phyloP scores from a whole-genome alignment of 2,113 vertebrate genomes.

The Carassius carassius region DNA sequence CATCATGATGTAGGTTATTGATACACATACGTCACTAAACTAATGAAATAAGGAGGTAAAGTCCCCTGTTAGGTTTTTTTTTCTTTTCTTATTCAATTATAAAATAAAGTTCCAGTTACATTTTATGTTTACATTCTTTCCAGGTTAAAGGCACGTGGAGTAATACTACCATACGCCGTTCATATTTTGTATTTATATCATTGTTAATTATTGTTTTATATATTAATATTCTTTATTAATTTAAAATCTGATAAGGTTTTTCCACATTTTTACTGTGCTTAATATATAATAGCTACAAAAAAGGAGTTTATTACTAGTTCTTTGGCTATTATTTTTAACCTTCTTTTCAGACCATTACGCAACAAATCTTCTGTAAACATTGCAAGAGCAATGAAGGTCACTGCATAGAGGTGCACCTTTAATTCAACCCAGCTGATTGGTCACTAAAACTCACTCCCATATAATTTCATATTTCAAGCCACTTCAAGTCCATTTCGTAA shows the following conservation, averaged over 20 bases:
- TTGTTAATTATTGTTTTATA: no score
- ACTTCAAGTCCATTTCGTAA: background rate
- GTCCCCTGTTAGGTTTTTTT: background rate
- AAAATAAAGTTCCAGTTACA: background rate
- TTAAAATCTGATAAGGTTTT: background rate
- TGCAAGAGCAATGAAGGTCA: background rate
- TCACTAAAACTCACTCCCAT: conserved; percentile 2
- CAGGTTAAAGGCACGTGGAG: background rate
- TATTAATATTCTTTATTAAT: no score
- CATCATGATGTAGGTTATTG: conserved; percentile 7
- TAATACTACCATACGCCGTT: background rate
- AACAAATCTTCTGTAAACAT: conserved; percentile 7
- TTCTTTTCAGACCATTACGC: no score
- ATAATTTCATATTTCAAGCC: background rate
- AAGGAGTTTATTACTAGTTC: background rate
- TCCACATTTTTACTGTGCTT: background rate
- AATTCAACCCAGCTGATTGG: conserved; percentile 12
- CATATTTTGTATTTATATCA: no score
- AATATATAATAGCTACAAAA: background rate
- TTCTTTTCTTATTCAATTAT: background rate
- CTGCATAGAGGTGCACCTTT: background rate
- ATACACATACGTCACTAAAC: conserved; percentile 1
- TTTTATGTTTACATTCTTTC: conserved; percentile 1
- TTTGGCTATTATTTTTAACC: no score
- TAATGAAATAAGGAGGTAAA: background rate